Base-by-base conservation (phyloP, 1,140 invertebrate genomes). In the Spodoptera litura region DNA sequence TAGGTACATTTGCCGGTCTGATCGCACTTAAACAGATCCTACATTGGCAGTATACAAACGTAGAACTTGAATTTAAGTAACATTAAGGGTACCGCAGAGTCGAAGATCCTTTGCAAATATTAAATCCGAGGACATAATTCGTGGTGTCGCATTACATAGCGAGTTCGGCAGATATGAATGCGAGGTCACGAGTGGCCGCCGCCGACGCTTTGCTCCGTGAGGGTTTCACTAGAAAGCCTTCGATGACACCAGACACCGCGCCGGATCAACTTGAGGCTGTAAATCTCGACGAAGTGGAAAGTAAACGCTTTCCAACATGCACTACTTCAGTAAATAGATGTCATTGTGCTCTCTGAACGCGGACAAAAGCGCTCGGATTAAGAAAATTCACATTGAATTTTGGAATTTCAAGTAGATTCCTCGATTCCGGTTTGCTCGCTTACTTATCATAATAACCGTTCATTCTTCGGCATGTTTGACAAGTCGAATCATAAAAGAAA, bases 211-310 rank as follows among this genome's bases (percentile, higher is more conserved):
- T 25, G 31, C 38, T 55, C 77, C 80, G 78, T 83, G 81, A 81
- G 86, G 85, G 85, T 88, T 90, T 88, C 84, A 86, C 79, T 88
- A 91, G 88, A 91, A 89, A 90, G 89, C 85, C 78, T 73, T 72
- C 75, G 81, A 83, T 82, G 84, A 87, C 82, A 89, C 78, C 73
- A 85, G 86, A 89, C 83, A 85, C 87, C 83, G 79, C 66, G 81
- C 78, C 62, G 59, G 27, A 71, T 83, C 71, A 72, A 83, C 84
- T 88, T 85, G 78, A 84, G 78, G 79, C 82, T 86, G 82, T 86
- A 87, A 88, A 88, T 91, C 84, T 86, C 66, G 68, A 78, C 80
- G 59, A 79, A 86, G 82, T 84, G 88, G 85, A 89, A 81, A 80
- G 81, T 78, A 86, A 82, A 84, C 78, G 79, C 73, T 85, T 85